Evolutionary conservation across 2,113 vertebrate species (phyloP).

Genomic region (Oophaga pumilio): DNA sequence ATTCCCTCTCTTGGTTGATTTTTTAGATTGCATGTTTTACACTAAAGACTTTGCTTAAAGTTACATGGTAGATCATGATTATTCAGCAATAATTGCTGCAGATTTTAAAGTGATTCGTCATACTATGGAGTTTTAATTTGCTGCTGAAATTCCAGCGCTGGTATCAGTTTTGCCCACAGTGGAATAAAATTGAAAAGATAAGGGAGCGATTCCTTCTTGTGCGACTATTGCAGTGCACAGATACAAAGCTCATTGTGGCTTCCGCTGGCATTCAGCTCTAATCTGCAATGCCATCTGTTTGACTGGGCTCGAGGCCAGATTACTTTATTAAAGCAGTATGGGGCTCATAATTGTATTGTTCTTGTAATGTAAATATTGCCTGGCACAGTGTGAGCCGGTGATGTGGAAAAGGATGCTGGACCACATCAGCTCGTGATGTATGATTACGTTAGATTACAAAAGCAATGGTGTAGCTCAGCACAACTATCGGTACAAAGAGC

Average conservation of each 20-base stretch:
- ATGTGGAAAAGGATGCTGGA: conserved; percentile 34
- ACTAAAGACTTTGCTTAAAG: neutral
- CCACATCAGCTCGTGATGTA: conserved; percentile 6
- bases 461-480: conserved; percentile 6
- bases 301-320: conserved; percentile 56
- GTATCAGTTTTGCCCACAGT: conserved; percentile 8
- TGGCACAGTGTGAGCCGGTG: conserved; percentile 35
- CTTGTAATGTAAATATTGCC: conserved; percentile 52
- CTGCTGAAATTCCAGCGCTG: neutral
- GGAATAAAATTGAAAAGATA: conserved; percentile 38
- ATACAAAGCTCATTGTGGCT: conserved; percentile 50
- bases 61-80: conserved; percentile 36
- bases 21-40: conserved; percentile 28
- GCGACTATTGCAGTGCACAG: conserved; percentile 24
- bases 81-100: conserved; percentile 43
- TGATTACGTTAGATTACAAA: conserved; percentile 38
- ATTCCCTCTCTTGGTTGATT: conserved; percentile 7
- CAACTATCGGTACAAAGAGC: conserved; percentile 13
- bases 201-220: conserved; percentile 11
- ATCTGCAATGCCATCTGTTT: conserved; percentile 59
- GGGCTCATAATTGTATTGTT: conserved; percentile 56
- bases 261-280: conserved; percentile 55
- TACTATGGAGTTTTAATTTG: conserved; percentile 29
- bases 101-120: conserved; percentile 34
- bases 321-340: conserved; percentile 58